Conservation (phyloP, 1,140 invertebrate genomes). For the Tetragonula clypearis region DNA sequence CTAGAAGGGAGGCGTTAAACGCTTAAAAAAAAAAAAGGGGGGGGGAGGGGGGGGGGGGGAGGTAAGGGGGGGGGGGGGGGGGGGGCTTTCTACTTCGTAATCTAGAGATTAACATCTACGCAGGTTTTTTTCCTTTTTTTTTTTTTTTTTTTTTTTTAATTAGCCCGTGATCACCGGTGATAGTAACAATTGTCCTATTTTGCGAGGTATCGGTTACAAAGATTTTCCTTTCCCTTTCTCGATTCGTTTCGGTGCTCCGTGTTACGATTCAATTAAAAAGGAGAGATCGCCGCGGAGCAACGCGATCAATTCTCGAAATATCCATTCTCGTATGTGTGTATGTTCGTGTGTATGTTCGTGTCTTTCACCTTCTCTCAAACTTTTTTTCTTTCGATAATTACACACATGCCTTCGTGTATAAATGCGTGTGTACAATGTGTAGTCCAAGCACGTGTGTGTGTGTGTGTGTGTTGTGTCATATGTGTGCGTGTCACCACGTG, state of each 20-base stretch:
- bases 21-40: no score
- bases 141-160: slow-evolving; percentile 23
- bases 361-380: background rate
- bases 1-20: no score
- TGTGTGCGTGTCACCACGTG: slow-evolving; percentile 22
- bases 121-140: background rate
- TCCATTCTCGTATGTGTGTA: background rate
- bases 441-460: background rate
- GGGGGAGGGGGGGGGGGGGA: no score
- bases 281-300: background rate
- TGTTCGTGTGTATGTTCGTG: background rate
- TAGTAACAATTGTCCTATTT: slow-evolving; percentile 65
- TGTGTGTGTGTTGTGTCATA: background rate
- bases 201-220: slow-evolving; percentile 69
- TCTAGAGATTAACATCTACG: slow-evolving; percentile 44
- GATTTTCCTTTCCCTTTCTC: background rate
- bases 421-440: background rate
- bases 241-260: slow-evolving; percentile 5
- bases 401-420: background rate
- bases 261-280: slow-evolving; percentile 3
- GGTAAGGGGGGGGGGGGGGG: no score
- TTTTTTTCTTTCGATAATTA: background rate
- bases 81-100: background rate
- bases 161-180: slow-evolving; percentile 43
- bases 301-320: slow-evolving; percentile 10